phyloP scores from a whole-genome alignment of 2,888 invertebrate species.

The Tachina lurida region DNA sequence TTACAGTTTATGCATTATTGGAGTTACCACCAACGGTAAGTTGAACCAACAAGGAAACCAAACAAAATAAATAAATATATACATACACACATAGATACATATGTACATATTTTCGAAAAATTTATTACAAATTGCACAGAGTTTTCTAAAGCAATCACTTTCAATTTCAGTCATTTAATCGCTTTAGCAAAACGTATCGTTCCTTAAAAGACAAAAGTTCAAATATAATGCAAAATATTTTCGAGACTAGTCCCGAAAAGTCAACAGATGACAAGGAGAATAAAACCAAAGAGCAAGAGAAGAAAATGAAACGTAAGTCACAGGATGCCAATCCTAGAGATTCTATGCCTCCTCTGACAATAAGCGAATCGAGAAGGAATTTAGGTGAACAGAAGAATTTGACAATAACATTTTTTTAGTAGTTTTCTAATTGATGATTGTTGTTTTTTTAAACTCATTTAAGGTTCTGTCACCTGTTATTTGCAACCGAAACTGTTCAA shows the following conservation, averaged over 20 bases:
- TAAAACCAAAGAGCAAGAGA: constrained; percentile 70
- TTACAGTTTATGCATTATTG: constrained; percentile 82
- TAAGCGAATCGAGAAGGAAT: constrained; percentile 82
- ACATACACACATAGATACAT: background rate
- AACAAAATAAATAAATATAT: constrained; percentile 21
- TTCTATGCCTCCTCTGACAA: constrained; percentile 79
- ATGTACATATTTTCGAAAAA: background rate
- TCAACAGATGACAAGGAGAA: constrained; percentile 57
- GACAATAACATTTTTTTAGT: background rate
- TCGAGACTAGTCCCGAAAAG: constrained; percentile 72
- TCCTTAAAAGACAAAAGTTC: constrained; percentile 81
- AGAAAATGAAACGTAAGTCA: constrained; percentile 66
- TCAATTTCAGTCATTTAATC: constrained; percentile 79
- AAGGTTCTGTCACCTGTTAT: constrained; percentile 83
- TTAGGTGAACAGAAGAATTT: constrained; percentile 76
- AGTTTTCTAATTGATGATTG: background rate
- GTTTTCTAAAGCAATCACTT: constrained; percentile 27
- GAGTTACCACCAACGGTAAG: constrained; percentile 82
- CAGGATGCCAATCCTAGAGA: constrained; percentile 74
- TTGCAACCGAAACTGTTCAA: constrained; percentile 82
- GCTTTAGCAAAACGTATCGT: constrained; percentile 82
- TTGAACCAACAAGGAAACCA: constrained; percentile 54
- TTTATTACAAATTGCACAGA: constrained; percentile 9
- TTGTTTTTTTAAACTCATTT: background rate
- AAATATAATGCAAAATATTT: constrained; percentile 79